Percentiles rank a stretch among this genome's conserved stretches.
phyloP scores from a whole-genome alignment of 1,140 invertebrate genomes.

The Ips nitidus region DNA sequence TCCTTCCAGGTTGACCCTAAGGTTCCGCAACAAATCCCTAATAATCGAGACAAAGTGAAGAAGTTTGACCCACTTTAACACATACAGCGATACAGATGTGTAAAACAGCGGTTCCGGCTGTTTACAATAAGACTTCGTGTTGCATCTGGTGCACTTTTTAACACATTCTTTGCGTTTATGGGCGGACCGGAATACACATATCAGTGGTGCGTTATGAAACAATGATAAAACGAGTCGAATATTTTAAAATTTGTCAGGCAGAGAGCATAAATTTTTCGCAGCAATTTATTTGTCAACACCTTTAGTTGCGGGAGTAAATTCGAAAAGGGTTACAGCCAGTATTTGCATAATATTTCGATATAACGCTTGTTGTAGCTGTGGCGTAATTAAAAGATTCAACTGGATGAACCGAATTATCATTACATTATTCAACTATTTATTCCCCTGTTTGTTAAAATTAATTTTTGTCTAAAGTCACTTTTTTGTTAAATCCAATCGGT shows the following conservation, averaged over 20 bases:
- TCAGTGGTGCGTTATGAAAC: too few species aligned
- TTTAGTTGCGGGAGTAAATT: constrained; percentile 28
- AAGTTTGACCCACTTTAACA: constrained; percentile 29
- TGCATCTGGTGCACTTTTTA: constrained; percentile 29
- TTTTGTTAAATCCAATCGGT: too few species aligned
- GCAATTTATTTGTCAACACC: constrained; percentile 37
- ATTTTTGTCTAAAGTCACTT: too few species aligned
- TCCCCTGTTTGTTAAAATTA: neutral
- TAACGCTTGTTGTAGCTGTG: constrained; percentile 19
- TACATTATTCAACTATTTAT: constrained; percentile 35
- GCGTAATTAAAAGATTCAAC: constrained; percentile 24
- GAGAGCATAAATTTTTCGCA: constrained; percentile 33
- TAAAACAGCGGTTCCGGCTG: constrained; percentile 27
- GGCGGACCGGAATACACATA: too few species aligned
- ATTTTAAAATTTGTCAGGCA: constrained; percentile 27
- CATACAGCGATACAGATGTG: constrained; percentile 27
- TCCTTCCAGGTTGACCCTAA: neutral
- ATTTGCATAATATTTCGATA: constrained; percentile 37
- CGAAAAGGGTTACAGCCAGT: constrained; percentile 31
- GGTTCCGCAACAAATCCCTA: constrained; percentile 8
- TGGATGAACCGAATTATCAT: constrained; percentile 21
- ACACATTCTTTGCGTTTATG: constrained; percentile 25
- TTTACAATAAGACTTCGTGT: constrained; percentile 17
- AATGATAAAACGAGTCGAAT: neutral
- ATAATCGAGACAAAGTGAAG: constrained; percentile 21